Percentiles rank a stretch among this genome's conserved stretches.
Conservation (phyloP, 2,113 vertebrate species). For the Podilymbus podiceps region DNA sequence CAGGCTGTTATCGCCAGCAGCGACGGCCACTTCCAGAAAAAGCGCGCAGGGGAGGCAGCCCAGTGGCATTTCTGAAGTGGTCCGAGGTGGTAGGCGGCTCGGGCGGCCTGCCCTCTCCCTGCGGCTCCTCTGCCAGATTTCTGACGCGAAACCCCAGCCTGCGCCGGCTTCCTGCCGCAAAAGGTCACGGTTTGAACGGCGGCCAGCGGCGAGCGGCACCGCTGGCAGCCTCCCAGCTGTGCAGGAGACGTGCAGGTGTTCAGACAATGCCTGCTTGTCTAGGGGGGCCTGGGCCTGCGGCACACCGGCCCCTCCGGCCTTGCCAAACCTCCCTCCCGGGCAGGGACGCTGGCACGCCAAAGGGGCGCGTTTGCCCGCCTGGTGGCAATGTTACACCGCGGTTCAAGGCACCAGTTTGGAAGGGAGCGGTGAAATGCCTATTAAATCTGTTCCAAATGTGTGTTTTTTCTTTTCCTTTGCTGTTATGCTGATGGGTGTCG, state of each 20-base stretch:
- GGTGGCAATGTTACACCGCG: constrained; percentile 44
- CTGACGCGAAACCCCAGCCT: not conserved
- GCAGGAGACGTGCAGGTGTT: not conserved
- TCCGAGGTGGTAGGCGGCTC: accelerated
- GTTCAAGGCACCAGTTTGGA: not conserved
- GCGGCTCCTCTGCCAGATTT: not conserved
- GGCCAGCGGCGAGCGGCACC: not conserved
- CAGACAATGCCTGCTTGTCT: not conserved
- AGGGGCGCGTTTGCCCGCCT: not conserved
- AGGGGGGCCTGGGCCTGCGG: not conserved
- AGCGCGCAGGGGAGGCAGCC: accelerated
- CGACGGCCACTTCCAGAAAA: not conserved
- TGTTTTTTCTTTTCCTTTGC: not conserved
- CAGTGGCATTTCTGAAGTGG: not conserved
- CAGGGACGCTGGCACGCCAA: not conserved
- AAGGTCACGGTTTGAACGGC: not conserved
- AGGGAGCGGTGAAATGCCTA: accelerated
- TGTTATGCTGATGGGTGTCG: accelerated
- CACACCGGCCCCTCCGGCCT: not conserved
- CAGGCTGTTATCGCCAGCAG: accelerated
- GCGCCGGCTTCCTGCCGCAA: not conserved
- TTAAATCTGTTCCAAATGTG: accelerated
- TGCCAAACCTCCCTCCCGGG: not conserved
- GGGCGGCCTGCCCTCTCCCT: accelerated
- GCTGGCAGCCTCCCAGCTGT: not conserved